Conservation (phyloP, 2,113 vertebrate species). For the Sorex araneus region DNA sequence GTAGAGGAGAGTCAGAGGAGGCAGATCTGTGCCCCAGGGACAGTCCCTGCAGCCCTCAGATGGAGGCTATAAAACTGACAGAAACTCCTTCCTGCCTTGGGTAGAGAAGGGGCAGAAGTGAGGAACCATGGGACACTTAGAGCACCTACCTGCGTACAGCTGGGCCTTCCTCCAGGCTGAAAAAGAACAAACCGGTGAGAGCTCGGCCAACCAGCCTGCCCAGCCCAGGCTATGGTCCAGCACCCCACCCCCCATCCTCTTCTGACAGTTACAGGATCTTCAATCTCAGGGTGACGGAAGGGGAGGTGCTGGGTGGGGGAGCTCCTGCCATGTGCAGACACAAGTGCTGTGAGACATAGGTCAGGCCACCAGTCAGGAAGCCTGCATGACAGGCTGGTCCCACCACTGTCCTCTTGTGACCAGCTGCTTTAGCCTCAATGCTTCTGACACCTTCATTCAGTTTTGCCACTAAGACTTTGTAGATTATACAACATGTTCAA, state of each 20-base stretch:
- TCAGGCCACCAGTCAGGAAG: not conserved
- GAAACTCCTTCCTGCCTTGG: not conserved
- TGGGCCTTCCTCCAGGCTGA: conserved; percentile 65
- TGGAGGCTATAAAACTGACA: not conserved
- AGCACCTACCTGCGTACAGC: conserved; percentile 5
- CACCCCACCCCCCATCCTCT: not conserved
- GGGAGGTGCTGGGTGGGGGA: not conserved
- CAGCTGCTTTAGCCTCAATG: not conserved
- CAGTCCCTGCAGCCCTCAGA: too few relatives aligned
- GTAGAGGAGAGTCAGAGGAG: fast-evolving
- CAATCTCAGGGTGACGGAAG: not conserved
- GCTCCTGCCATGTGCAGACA: not conserved
- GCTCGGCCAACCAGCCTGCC: not conserved
- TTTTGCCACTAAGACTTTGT: not conserved
- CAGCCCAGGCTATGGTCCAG: too few relatives aligned
- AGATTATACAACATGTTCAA: not conserved
- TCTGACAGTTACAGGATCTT: not conserved
- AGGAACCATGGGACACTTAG: not conserved
- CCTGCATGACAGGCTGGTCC: not conserved
- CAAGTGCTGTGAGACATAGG: not conserved
- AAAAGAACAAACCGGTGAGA: conserved; percentile 66
- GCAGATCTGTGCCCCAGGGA: not conserved
- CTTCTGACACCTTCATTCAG: not conserved
- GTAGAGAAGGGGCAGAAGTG: not conserved
- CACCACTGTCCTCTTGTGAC: not conserved